phyloP scores from a whole-genome alignment of 2,797 vertebrate genomes.

The Glyptemys insculpta region DNA sequence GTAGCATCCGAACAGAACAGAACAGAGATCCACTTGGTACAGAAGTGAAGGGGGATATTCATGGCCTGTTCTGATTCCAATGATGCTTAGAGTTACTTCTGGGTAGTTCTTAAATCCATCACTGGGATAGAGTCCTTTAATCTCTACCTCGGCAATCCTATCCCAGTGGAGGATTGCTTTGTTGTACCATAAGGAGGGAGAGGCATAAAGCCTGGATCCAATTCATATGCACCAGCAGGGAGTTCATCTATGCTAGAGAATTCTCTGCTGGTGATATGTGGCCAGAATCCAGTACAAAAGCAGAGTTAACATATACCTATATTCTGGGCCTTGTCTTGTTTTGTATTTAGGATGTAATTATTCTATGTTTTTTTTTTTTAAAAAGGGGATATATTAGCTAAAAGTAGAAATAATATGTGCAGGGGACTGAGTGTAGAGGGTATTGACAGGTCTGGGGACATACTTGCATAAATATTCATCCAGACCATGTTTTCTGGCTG shows the following conservation, averaged over 20 bases:
- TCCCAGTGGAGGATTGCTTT: not conserved
- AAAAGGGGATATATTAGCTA: not conserved
- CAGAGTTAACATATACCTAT: not conserved
- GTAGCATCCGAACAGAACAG: not conserved
- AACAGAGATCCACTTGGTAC: not conserved
- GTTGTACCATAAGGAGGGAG: not conserved
- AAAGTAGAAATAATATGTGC: not conserved
- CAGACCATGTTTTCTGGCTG: not conserved
- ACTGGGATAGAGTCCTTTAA: not conserved
- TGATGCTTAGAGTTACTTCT: not conserved
- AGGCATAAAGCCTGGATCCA: not conserved
- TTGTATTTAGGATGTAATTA: not conserved
- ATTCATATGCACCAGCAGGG: not conserved
- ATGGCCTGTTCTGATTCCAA: not conserved
- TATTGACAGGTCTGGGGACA: not conserved
- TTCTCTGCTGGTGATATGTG: not conserved
- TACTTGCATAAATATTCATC: not conserved
- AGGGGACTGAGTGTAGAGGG: not conserved
- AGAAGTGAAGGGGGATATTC: not conserved
- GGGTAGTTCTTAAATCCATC: not conserved
- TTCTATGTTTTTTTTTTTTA: not conserved
- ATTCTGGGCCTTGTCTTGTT: not conserved
- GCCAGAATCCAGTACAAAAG: not conserved
- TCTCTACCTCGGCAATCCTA: not conserved
- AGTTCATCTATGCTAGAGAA: not conserved